These are phyloP conservation scores for Lepidotrigona ventralis DNA, from an alignment of 1,140 invertebrate genomes.

Conservation along the genomic window DNA sequence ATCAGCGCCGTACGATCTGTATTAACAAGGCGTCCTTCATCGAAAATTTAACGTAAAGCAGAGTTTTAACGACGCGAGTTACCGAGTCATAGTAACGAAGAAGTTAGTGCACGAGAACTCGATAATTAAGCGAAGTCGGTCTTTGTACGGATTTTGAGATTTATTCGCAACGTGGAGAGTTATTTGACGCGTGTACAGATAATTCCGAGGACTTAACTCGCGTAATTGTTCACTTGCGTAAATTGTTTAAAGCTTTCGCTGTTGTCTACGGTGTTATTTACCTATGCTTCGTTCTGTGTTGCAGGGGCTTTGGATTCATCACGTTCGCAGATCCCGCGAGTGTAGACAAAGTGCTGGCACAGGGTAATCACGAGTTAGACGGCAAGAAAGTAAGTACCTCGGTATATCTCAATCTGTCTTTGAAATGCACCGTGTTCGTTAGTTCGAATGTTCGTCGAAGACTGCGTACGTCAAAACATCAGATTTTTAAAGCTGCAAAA, in stretches of 20 bases:
- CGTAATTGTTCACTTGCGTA: neutral
- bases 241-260: neutral
- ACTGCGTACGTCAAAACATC: too few species aligned
- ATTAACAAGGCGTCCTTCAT: neutral
- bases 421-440: neutral
- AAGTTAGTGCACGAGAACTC: neutral
- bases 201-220: neutral
- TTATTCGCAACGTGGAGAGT: neutral
- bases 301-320: conserved; percentile 98
- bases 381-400: conserved; percentile 92
- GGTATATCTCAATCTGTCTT: neutral
- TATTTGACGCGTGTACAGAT: neutral
- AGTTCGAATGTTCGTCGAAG: neutral
- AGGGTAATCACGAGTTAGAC: conserved; percentile 96
- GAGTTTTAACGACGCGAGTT: neutral
- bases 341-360: conserved; percentile 96
- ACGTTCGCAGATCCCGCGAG: conserved; percentile 95
- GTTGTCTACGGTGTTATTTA: neutral
- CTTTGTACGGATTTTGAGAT: neutral
- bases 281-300: conserved; percentile 80
- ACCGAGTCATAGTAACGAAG: neutral
- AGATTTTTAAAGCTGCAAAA: too few species aligned
- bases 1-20: neutral
- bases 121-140: neutral
- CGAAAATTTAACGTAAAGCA: neutral